phyloP scores from a whole-genome alignment of 2,797 vertebrate species.

The Sorex maritimensis region DNA sequence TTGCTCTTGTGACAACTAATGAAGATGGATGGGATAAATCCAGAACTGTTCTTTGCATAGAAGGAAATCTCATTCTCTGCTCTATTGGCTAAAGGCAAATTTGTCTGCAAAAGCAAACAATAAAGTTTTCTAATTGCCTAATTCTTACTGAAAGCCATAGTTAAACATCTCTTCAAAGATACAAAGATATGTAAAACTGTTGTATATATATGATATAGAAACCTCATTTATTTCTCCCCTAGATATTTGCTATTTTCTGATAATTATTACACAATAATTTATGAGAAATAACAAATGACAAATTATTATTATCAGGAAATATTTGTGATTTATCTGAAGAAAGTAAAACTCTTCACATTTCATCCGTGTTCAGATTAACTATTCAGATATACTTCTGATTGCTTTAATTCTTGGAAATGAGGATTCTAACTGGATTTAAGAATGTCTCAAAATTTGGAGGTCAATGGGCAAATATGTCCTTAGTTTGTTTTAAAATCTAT shows the following conservation, averaged over 20 bases:
- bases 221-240: not conserved
- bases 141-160: constrained; percentile 58
- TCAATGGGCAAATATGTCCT: not conserved
- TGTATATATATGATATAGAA: constrained; percentile 5
- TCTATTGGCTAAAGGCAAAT: constrained; percentile 68
- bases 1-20: constrained; percentile 56
- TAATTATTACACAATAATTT: no score
- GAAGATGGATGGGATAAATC: constrained; percentile 54
- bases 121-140: constrained; percentile 74
- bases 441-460: constrained; percentile 39
- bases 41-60: constrained; percentile 1
- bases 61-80: constrained; percentile 43
- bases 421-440: constrained; percentile 11
- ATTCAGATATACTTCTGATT: constrained; percentile 29
- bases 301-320: constrained; percentile 60
- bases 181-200: constrained; percentile 55
- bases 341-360: constrained; percentile 54
- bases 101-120: constrained; percentile 74
- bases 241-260: not conserved
- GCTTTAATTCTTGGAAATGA: constrained; percentile 62
- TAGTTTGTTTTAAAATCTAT: constrained; percentile 61
- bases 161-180: constrained; percentile 47
- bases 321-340: constrained; percentile 46
- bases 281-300: no score
- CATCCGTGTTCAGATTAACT: constrained; percentile 26